Conservation (phyloP, 1,140 invertebrate genomes). For the Drosophila cardini region DNA sequence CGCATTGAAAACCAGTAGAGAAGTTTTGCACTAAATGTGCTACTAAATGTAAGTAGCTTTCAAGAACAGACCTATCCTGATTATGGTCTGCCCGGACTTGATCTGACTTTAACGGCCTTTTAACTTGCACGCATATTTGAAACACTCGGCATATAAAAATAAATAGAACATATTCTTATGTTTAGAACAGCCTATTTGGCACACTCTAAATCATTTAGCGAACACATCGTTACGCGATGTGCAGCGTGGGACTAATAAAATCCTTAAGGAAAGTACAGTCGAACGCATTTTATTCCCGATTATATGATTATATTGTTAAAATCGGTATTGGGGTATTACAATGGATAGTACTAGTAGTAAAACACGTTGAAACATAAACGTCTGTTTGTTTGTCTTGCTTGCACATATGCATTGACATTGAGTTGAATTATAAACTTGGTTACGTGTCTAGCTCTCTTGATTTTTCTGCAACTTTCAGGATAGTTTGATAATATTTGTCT, state of each 20-base stretch:
- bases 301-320: no score
- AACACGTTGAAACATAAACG: no score
- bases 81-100: constrained; percentile 22
- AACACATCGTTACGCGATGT: constrained; percentile 44
- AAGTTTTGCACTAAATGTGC: constrained; percentile 18
- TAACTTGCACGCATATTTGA: constrained; percentile 46
- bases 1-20: not conserved
- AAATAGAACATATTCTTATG: constrained; percentile 46
- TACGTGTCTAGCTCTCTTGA: no score
- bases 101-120: constrained; percentile 62
- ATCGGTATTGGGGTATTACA: no score
- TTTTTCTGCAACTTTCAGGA: no score
- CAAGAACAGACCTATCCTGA: constrained; percentile 34
- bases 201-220: constrained; percentile 78
- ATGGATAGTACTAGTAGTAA: no score
- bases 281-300: no score
- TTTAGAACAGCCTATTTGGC: constrained; percentile 78
- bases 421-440: no score
- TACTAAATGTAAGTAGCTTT: constrained; percentile 51
- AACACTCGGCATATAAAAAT: constrained; percentile 38
- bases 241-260: constrained; percentile 66
- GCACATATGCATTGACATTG: no score
- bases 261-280: constrained; percentile 43
- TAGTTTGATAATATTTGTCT: no score
- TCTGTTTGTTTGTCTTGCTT: no score